Evolutionary conservation across 2,113 vertebrate species (phyloP).

Genomic region (Rhinopomastus cyanomelas): DNA sequence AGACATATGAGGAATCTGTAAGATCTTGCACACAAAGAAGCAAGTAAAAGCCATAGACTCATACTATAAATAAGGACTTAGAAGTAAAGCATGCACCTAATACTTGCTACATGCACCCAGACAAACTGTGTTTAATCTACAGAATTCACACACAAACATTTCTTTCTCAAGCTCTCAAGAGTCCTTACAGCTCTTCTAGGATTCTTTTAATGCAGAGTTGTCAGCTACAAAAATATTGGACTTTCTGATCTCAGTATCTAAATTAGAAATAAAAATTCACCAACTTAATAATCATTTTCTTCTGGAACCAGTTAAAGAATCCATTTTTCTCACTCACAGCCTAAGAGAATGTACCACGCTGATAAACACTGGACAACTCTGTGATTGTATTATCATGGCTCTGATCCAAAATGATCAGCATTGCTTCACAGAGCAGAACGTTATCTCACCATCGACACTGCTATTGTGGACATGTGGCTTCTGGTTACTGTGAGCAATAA

Average conservation of each 20-base stretch:
- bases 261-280: neutral
- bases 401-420: neutral
- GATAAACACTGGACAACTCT: neutral
- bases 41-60: too few relatives aligned
- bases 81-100: too few relatives aligned
- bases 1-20: too few relatives aligned
- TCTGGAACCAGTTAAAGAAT: neutral
- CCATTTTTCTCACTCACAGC: neutral
- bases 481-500: neutral
- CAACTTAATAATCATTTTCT: neutral
- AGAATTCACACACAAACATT: too few relatives aligned
- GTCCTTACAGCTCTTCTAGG: too few relatives aligned
- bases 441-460: accelerated
- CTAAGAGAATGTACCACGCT: neutral
- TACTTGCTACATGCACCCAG: too few relatives aligned
- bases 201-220: neutral
- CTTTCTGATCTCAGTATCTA: neutral
- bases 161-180: too few relatives aligned
- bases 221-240: neutral
- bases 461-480: neutral
- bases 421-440: neutral
- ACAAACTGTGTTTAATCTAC: too few relatives aligned
- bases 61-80: too few relatives aligned
- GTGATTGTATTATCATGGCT: neutral
- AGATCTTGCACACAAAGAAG: too few relatives aligned